phyloP scores from a whole-genome alignment of 1,140 invertebrate species.

The Geopemphigus sp. region DNA sequence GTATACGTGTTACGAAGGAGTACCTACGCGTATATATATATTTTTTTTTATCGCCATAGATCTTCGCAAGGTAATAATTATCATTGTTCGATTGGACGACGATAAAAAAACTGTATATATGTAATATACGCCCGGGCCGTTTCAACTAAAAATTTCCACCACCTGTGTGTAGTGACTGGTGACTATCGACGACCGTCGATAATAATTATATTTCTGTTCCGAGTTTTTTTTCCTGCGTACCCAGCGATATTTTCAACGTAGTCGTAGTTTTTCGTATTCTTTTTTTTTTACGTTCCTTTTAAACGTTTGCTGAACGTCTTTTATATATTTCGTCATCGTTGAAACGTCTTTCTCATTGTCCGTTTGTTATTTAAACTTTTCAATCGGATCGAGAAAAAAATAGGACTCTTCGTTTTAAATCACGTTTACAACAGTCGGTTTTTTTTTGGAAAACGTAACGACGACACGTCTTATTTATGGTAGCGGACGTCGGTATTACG shows the following conservation, averaged over 20 bases:
- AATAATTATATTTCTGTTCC: too few relatives aligned
- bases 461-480: not conserved
- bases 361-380: not conserved
- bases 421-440: not conserved
- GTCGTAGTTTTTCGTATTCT: too few relatives aligned
- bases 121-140: not conserved
- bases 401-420: not conserved
- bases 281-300: not conserved
- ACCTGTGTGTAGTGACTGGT: not conserved
- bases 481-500: not conserved
- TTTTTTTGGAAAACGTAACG: not conserved
- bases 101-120: conserved; percentile 1
- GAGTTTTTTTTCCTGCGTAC: too few relatives aligned
- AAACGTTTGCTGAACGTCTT: not conserved
- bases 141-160: not conserved
- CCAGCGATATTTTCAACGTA: too few relatives aligned
- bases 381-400: not conserved
- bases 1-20: too few relatives aligned
- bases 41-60: not conserved
- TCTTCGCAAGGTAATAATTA: conserved; percentile 8
- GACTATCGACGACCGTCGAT: not conserved
- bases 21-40: too few relatives aligned
- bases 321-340: not conserved
- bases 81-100: conserved; percentile 7
- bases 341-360: not conserved